phyloP scores from a whole-genome alignment of 2,888 invertebrate genomes.

The Alviniconcha strummeri region DNA sequence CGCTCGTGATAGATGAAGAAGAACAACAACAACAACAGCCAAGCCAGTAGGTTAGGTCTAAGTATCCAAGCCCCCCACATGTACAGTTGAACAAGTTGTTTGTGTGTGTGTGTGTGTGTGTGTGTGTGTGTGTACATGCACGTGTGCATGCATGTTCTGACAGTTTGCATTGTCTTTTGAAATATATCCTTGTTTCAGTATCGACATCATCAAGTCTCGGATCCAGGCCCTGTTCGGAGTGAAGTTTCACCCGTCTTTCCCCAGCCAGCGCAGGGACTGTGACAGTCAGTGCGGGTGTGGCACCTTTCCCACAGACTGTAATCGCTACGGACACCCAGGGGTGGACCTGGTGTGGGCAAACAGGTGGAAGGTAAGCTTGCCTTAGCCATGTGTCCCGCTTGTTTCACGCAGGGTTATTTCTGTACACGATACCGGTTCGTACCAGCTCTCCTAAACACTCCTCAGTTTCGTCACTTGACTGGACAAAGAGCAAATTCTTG shows the following conservation, averaged over 20 bases:
- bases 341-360: slow-evolving; percentile 30
- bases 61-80: too few species aligned
- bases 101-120: too few species aligned
- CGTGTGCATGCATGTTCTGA: too few species aligned
- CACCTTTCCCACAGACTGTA: slow-evolving; percentile 40
- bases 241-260: slow-evolving; percentile 47
- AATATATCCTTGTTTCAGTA: slow-evolving; percentile 3
- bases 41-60: too few species aligned
- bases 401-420: background rate
- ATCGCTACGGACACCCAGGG: slow-evolving; percentile 32
- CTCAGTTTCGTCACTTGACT: background rate
- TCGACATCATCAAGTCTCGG: slow-evolving; percentile 28
- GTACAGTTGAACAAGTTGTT: too few species aligned
- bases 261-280: slow-evolving; percentile 41
- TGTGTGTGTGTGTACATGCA: too few species aligned
- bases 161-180: too few species aligned
- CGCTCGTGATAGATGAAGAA: too few species aligned
- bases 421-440: background rate
- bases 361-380: slow-evolving; percentile 22
- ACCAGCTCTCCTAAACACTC: background rate
- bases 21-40: too few species aligned
- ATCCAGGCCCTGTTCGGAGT: slow-evolving; percentile 44
- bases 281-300: slow-evolving; percentile 41
- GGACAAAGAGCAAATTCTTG: background rate
- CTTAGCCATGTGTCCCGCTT: too few species aligned